Evolutionary conservation across 2,797 vertebrate genomes (phyloP).

Genomic region (Mus caroli): DNA sequence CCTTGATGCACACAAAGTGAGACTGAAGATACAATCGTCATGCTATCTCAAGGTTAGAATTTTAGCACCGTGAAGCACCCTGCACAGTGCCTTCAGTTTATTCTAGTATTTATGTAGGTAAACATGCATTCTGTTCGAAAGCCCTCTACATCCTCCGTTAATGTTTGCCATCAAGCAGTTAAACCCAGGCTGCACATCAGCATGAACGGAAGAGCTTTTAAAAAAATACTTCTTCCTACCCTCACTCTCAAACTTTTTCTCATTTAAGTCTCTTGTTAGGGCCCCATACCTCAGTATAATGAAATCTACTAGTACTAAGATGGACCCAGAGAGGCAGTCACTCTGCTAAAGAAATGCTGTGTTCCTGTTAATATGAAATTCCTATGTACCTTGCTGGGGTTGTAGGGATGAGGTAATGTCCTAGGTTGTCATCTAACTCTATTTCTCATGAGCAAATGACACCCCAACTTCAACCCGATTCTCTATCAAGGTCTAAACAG

Average conservation of each 20-base stretch:
- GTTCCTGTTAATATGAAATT: slow-evolving; percentile 21
- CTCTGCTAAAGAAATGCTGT: not conserved
- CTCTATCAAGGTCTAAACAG: not conserved
- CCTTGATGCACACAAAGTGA: slow-evolving; percentile 49
- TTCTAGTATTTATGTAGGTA: slow-evolving; percentile 45
- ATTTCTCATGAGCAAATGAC: not conserved
- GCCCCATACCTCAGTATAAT: not conserved
- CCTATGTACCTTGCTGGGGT: not conserved
- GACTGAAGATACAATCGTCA: slow-evolving; percentile 59
- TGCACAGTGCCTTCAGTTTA: slow-evolving; percentile 2
- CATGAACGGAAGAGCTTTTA: not conserved
- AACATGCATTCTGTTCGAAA: not conserved
- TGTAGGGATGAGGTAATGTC: not conserved
- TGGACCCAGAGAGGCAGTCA: not conserved
- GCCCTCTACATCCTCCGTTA: not conserved
- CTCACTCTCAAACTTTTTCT: not conserved
- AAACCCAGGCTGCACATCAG: not conserved
- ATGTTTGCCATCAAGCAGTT: slow-evolving; percentile 6
- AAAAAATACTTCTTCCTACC: not conserved
- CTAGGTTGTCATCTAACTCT: not conserved
- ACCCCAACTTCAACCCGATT: not conserved
- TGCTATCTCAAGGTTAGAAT: slow-evolving; percentile 57
- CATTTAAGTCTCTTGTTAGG: slow-evolving; percentile 10
- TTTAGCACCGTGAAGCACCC: slow-evolving; percentile 30
- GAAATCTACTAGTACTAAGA: not conserved